phyloP scores from a whole-genome alignment of 2,113 vertebrate genomes.

The Cercocebus atys region DNA sequence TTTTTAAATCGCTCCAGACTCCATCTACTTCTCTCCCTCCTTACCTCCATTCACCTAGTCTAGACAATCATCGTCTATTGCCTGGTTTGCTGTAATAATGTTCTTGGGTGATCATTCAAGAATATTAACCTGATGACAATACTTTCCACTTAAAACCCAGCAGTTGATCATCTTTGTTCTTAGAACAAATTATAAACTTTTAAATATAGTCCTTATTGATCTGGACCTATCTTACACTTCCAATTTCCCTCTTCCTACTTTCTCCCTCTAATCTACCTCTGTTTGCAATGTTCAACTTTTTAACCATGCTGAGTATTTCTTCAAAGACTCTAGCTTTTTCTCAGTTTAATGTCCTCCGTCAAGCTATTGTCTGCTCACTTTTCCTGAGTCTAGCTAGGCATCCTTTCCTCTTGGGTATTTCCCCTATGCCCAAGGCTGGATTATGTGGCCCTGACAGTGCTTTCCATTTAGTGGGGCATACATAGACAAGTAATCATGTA shows the following conservation, averaged over 20 bases:
- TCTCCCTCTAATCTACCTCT: not conserved
- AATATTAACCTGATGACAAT: not conserved
- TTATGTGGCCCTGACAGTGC: not conserved
- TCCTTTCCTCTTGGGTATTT: not conserved
- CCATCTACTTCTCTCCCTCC: not conserved
- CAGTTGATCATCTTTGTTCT: not conserved
- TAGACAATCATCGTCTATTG: not conserved
- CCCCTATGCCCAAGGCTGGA: not conserved
- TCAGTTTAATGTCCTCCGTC: not conserved
- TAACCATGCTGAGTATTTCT: not conserved
- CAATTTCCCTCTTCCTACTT: not conserved
- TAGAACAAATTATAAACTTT: not conserved
- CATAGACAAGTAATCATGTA: not conserved
- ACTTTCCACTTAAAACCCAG: not conserved
- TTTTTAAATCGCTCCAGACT: not conserved
- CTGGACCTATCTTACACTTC: not conserved
- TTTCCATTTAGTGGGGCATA: not conserved
- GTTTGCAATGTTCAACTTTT: not conserved
- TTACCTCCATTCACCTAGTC: not conserved
- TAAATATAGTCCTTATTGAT: not conserved
- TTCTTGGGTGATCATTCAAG: not conserved
- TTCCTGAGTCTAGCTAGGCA: not conserved
- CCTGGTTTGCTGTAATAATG: not conserved
- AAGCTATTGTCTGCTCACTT: not conserved
- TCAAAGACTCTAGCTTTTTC: not conserved